Conservation (phyloP, 2,888 invertebrate genomes). For the Leptothorax acervorum region DNA sequence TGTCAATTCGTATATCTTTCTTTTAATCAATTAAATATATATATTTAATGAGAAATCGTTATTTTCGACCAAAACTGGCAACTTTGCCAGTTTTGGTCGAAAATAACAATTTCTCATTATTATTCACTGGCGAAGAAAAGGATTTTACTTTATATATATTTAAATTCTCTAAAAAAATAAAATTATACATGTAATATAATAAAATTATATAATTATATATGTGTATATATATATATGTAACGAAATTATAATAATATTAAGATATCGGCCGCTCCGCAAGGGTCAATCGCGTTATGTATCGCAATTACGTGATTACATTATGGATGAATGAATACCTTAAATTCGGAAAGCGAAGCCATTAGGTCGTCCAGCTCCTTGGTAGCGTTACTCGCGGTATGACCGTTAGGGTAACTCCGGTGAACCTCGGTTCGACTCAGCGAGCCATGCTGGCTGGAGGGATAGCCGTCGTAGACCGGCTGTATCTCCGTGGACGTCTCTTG, state of each 20-base stretch:
- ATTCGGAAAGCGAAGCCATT: slow-evolving; percentile 98
- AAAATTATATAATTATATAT: too few relatives aligned
- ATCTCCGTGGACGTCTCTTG: slow-evolving; percentile 85
- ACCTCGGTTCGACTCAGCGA: slow-evolving; percentile 77
- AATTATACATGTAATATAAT: too few relatives aligned
- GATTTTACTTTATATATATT: too few relatives aligned
- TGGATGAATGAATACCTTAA: slow-evolving; percentile 90
- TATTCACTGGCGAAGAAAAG: too few relatives aligned
- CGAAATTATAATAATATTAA: too few relatives aligned
- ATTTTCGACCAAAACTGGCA: too few relatives aligned
- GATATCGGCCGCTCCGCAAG: background rate
- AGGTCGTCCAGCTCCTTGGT: slow-evolving; percentile 98
- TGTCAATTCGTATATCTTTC: background rate
- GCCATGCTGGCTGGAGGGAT: slow-evolving; percentile 78
- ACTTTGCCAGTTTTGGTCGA: too few relatives aligned
- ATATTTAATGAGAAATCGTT: too few relatives aligned
- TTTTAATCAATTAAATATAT: slow-evolving; percentile 1
- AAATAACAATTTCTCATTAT: too few relatives aligned
- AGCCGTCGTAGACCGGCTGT: slow-evolving; percentile 81
- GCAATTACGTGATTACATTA: slow-evolving; percentile 15
- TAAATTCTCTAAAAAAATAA: background rate
- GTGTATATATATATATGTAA: too few relatives aligned
- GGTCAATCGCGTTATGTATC: slow-evolving; percentile 13
- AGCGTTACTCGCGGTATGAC: slow-evolving; percentile 92
- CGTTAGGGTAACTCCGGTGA: slow-evolving; percentile 79